A percentile compares a stretch with the other conserved stretches of the same genome.
Evolutionary conservation across 2,888 invertebrate species (phyloP).

Genomic region (Pristionchus mayeri): DNA sequence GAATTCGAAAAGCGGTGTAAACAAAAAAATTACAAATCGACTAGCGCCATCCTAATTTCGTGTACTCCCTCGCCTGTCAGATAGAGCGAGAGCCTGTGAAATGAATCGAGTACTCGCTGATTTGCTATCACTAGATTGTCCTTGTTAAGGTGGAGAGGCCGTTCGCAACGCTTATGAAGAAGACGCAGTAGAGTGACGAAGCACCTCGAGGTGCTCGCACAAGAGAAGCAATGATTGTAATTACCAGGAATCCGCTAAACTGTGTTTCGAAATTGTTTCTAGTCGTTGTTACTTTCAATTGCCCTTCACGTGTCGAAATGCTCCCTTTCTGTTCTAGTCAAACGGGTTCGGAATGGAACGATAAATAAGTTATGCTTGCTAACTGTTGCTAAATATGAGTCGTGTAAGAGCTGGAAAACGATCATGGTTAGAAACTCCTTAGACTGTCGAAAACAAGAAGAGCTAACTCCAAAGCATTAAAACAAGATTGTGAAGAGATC

Average conservation of each 20-base stretch:
- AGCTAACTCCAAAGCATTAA: not conserved
- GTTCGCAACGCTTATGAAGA: slow-evolving; percentile 15
- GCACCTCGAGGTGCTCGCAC: not conserved
- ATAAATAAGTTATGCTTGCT: not conserved
- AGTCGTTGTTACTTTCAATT: not conserved
- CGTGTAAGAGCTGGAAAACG: not conserved
- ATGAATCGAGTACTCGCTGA: too few relatives aligned
- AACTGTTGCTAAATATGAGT: too few relatives aligned
- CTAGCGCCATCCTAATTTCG: too few relatives aligned
- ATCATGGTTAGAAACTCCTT: not conserved
- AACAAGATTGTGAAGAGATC: not conserved
- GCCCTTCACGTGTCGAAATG: not conserved
- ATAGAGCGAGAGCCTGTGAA: too few relatives aligned
- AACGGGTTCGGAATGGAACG: not conserved
- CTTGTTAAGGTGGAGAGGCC: not conserved
- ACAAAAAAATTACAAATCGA: too few relatives aligned
- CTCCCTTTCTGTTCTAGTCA: not conserved
- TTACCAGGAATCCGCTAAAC: slow-evolving; percentile 9
- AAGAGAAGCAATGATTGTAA: not conserved
- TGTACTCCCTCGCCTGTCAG: too few relatives aligned
- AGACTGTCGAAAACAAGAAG: not conserved
- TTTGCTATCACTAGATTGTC: too few relatives aligned
- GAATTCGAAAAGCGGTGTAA: too few relatives aligned
- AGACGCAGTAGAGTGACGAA: slow-evolving; percentile 5
- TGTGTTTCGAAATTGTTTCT: not conserved